A percentile compares a stretch with the other conserved stretches of the same genome.
Evolutionary conservation across 2,888 invertebrate species (phyloP).

Genomic region (Heteromyza rotundicornis): DNA sequence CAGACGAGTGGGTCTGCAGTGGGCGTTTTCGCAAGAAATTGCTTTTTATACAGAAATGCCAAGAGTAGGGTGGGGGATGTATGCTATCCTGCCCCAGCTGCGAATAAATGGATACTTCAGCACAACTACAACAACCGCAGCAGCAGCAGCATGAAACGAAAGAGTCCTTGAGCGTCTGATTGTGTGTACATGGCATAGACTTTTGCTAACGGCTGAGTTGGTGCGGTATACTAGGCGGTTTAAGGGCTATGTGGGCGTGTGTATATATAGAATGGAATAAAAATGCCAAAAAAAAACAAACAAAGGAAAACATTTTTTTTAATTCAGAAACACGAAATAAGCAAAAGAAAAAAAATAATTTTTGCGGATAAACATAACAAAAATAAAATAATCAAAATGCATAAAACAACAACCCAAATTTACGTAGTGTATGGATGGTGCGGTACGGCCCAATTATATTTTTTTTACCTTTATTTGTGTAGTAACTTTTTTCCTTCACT

Average conservation of each 20-base stretch:
- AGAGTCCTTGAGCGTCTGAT: constrained; percentile 58
- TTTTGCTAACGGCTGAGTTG: constrained; percentile 27
- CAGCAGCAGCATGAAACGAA: constrained; percentile 32
- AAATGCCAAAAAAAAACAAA: neutral
- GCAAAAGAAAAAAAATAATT: neutral
- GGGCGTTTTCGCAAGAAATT: constrained; percentile 36
- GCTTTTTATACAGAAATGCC: constrained; percentile 42
- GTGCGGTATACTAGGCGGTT: constrained; percentile 10
- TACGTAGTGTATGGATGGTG: too few relatives aligned
- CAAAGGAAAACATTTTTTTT: neutral
- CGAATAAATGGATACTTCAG: constrained; percentile 15
- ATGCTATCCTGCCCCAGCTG: constrained; percentile 9
- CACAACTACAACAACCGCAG: constrained; percentile 5
- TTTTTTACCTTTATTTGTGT: too few relatives aligned
- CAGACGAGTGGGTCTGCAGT: neutral
- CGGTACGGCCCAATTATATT: too few relatives aligned
- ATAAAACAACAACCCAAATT: neutral
- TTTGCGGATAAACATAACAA: neutral
- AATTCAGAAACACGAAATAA: too few relatives aligned
- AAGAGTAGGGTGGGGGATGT: neutral
- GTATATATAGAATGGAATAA: neutral
- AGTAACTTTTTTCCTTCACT: too few relatives aligned
- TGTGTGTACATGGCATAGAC: constrained; percentile 52
- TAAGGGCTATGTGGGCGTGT: constrained; percentile 5
- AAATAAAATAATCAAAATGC: too few relatives aligned